Evolutionary conservation across 2,797 vertebrate species (phyloP).

Genomic region (Poecile montanus): DNA sequence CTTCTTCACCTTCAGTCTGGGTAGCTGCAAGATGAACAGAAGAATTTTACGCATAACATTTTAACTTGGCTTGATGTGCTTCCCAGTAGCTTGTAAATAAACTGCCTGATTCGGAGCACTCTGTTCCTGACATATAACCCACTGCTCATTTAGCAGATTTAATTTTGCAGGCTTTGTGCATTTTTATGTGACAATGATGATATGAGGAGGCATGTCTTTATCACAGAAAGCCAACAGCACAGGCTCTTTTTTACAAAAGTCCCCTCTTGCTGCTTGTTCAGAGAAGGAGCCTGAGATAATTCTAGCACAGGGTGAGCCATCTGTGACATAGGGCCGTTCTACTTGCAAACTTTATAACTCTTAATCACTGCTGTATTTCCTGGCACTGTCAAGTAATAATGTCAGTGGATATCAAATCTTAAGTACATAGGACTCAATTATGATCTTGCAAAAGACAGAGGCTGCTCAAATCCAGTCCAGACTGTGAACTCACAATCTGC

Average conservation of each 20-base stretch:
- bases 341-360: conserved; percentile 4
- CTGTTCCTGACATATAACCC: background rate
- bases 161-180: conserved; percentile 6
- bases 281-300: background rate
- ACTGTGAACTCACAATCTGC: conserved; percentile 21
- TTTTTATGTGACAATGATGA: conserved; percentile 2
- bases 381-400: conserved; percentile 21
- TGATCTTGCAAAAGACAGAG: conserved; percentile 5
- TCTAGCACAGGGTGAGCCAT: background rate
- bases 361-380: background rate
- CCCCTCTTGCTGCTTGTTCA: background rate
- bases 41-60: background rate
- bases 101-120: background rate
- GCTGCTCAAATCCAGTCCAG: conserved; percentile 44
- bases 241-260: background rate
- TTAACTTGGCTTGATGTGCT: background rate
- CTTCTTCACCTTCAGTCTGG: background rate
- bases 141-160: conserved; percentile 33
- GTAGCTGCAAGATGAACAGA: conserved; percentile 10
- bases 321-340: background rate
- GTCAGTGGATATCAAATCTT: conserved; percentile 14
- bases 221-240: background rate
- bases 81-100: conserved; percentile 15
- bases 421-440: conserved; percentile 33
- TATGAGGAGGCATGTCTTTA: background rate